Evolutionary conservation across 2,797 vertebrate genomes (phyloP).

Genomic region (Chelonia mydas): DNA sequence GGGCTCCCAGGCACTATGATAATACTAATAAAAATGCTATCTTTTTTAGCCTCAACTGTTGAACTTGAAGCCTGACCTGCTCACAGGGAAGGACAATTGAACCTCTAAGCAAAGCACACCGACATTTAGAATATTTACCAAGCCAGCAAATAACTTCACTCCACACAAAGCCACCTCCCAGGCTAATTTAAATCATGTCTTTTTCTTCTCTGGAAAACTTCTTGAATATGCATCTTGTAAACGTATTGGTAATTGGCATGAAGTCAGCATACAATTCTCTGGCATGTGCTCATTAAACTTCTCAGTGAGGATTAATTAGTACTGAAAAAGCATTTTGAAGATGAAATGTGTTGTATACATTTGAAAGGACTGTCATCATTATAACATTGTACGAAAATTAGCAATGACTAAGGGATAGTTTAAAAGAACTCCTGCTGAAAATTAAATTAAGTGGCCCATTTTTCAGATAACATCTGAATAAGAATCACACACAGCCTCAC

Average conservation of each 20-base stretch:
- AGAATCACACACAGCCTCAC: background rate
- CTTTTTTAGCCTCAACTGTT: background rate
- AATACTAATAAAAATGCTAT: too few relatives aligned
- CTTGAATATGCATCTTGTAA: constrained; percentile 63
- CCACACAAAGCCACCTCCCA: constrained; percentile 45
- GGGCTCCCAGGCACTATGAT: too few relatives aligned
- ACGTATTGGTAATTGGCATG: constrained; percentile 70
- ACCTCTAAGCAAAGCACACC: constrained; percentile 26
- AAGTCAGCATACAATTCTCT: constrained; percentile 70
- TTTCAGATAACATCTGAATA: constrained; percentile 17
- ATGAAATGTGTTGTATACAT: constrained; percentile 71
- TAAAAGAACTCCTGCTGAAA: constrained; percentile 55
- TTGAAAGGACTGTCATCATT: constrained; percentile 72
- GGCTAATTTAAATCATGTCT: constrained; percentile 61
- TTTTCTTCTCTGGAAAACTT: constrained; percentile 63
- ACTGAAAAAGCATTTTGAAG: constrained; percentile 62
- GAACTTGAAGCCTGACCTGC: background rate
- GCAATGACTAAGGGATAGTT: constrained; percentile 43
- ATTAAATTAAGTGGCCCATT: constrained; percentile 32
- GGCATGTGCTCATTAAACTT: constrained; percentile 65
- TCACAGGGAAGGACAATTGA: background rate
- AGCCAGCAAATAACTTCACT: constrained; percentile 14
- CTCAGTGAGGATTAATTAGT: constrained; percentile 74
- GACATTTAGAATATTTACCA: constrained; percentile 33
- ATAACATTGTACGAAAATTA: constrained; percentile 51